phyloP scores from a whole-genome alignment of 2,113 vertebrate genomes.

The Physeter macrocephalus region DNA sequence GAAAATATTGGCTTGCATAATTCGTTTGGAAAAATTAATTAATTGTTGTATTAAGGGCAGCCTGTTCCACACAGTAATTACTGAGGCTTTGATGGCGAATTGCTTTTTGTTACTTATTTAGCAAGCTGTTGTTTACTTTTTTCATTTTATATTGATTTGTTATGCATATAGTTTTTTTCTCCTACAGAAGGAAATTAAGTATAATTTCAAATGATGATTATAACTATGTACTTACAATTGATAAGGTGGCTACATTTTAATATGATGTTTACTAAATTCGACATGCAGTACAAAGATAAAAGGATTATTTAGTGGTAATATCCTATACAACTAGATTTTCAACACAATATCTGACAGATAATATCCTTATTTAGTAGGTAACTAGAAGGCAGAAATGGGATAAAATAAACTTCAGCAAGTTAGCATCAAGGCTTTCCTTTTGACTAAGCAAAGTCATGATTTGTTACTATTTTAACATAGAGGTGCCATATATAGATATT shows the following conservation, averaged over 20 bases:
- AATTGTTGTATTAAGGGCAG: slow-evolving; percentile 81
- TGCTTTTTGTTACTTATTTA: slow-evolving; percentile 78
- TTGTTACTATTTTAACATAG: slow-evolving; percentile 26
- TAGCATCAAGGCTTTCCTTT: not conserved
- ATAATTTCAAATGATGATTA: slow-evolving; percentile 61
- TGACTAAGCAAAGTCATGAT: not conserved
- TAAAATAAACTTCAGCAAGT: slow-evolving; percentile 6
- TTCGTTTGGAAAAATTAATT: slow-evolving; percentile 83
- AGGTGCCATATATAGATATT: not conserved
- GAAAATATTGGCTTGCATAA: slow-evolving; percentile 80
- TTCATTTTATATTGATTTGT: slow-evolving; percentile 72
- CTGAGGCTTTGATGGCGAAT: slow-evolving; percentile 75
- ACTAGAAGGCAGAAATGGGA: not conserved
- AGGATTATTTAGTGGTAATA: not conserved
- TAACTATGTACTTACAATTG: slow-evolving; percentile 62
- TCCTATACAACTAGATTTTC: not conserved
- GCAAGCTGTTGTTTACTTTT: slow-evolving; percentile 81
- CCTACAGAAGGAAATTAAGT: slow-evolving; percentile 66
- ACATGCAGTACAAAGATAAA: slow-evolving; percentile 24
- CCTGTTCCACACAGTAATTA: slow-evolving; percentile 77
- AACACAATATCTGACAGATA: not conserved
- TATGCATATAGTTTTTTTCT: slow-evolving; percentile 62
- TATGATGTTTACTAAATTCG: slow-evolving; percentile 38
- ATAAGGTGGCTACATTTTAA: slow-evolving; percentile 59
- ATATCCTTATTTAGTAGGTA: not conserved